Evolutionary conservation across 2,888 invertebrate species (phyloP), one percentile per base, ranked within the genome.

Genomic region (Agrotis ipsilon): DNA sequence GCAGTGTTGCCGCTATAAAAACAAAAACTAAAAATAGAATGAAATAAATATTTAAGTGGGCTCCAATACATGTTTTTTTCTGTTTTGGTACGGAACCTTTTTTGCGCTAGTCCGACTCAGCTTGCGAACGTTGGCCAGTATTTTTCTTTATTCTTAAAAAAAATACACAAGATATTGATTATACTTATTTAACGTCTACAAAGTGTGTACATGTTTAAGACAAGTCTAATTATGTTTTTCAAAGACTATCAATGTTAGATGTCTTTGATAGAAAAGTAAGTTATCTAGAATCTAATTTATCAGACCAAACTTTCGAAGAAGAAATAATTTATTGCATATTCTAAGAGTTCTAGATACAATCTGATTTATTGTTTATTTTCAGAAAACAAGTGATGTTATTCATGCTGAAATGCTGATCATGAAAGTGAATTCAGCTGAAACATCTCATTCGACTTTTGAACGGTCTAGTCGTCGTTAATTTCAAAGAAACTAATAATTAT

Each of bases 321-420:
- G 19, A 55, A 14, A 72, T 72, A 66, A 55, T 75, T 67, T 45
- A 45, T 57, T 45, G 45, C 67, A 19, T 49, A 45, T 39, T 45
- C n/a, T 16, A 32, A 13, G 32, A 74, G n/a, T 45, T 66, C 24
- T 45, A 49, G 32, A 57, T 55, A 72, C 45, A 57, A 75, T 67
- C 55, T 67, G 55, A 75, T 72, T 75, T 72, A 75, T 67, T 66
- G 18, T 49, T 76, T 57, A 51, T 51, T 69, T 32, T 24, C n/a
- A 51, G 45, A 61, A 61, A 60, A 46, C 67, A 55, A 57, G 19
- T 55, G 19, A 19, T 39, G 19, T 69, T 55, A 24, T n/a, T 55
- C 21, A 69, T 60, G 18, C 18, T 57, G 13, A 67, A 57, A 55
- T 24, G 19, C 24, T 45, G 69, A 61, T 18, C 32, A 45, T 61